phyloP scores from a whole-genome alignment of 2,797 vertebrate species.

The Hypotaenidia okinawae region DNA sequence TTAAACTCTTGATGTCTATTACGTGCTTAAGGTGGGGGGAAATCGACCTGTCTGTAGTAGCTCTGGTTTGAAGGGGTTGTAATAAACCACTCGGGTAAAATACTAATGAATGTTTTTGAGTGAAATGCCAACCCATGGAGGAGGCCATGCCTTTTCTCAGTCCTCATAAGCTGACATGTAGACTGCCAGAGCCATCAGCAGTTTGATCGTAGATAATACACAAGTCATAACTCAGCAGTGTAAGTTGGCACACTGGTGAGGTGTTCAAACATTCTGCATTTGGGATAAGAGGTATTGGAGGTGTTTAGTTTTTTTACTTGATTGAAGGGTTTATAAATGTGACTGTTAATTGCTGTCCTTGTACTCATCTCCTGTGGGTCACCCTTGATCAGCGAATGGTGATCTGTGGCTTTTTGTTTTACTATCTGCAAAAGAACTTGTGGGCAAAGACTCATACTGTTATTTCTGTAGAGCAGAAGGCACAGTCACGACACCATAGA shows the following conservation, averaged over 20 bases:
- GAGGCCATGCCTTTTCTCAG: neutral
- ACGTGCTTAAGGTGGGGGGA: neutral
- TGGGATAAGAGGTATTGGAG: neutral
- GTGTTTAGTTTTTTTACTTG: neutral
- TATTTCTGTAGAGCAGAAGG: conserved; percentile 22
- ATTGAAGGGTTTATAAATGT: neutral
- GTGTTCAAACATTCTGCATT: accelerated
- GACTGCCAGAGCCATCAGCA: neutral
- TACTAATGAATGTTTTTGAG: neutral
- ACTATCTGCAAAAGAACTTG: neutral
- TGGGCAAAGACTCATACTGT: neutral
- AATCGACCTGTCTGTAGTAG: neutral
- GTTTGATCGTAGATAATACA: neutral
- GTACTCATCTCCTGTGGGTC: neutral
- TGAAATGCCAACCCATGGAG: neutral
- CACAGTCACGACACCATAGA: neutral
- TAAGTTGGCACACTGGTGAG: neutral
- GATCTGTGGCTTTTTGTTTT: neutral
- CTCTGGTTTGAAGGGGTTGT: neutral
- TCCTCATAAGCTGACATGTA: neutral
- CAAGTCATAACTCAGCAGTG: neutral
- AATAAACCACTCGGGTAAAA: neutral
- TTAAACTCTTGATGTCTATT: neutral
- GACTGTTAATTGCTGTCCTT: neutral
- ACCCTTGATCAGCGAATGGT: neutral